These are phyloP conservation scores for Microcebus tavaratra DNA, from an alignment of 2,113 vertebrate species.

Conservation along the genomic window DNA sequence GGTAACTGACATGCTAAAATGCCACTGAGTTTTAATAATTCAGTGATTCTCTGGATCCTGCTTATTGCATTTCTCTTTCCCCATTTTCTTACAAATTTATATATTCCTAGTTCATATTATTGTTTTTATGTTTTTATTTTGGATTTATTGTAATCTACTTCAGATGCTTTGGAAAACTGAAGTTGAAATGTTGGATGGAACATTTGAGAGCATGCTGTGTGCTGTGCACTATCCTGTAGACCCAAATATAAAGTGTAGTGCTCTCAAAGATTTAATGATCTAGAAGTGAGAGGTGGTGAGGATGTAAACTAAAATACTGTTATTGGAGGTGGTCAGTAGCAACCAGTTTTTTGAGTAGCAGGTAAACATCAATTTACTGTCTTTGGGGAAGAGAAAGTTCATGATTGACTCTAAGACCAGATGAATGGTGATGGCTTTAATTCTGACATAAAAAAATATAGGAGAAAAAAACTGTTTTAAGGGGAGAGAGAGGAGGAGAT, in stretches of 20 bases:
- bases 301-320: not conserved
- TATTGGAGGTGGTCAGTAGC: not conserved
- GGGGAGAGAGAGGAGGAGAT: not conserved
- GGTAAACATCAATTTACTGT: constrained; percentile 4
- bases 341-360: not conserved
- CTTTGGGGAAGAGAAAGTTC: not conserved
- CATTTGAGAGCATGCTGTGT: not conserved
- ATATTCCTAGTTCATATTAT: constrained; percentile 23
- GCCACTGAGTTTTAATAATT: constrained; percentile 1
- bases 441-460: not conserved
- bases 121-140: not conserved
- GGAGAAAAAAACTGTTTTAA: not conserved
- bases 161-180: not conserved
- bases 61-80: not conserved
- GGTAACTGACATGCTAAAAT: not conserved
- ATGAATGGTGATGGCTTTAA: not conserved
- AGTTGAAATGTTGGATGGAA: not conserved
- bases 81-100: not conserved
- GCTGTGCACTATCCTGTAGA: not conserved
- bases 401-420: not conserved
- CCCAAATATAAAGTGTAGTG: not conserved
- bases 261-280: not conserved
- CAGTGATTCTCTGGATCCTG: not conserved
- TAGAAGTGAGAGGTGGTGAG: not conserved
- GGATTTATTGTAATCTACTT: constrained; percentile 15